These are phyloP conservation scores for Urosaurus nigricauda DNA, from an alignment of 2,797 vertebrate species.

Conservation along the genomic window DNA sequence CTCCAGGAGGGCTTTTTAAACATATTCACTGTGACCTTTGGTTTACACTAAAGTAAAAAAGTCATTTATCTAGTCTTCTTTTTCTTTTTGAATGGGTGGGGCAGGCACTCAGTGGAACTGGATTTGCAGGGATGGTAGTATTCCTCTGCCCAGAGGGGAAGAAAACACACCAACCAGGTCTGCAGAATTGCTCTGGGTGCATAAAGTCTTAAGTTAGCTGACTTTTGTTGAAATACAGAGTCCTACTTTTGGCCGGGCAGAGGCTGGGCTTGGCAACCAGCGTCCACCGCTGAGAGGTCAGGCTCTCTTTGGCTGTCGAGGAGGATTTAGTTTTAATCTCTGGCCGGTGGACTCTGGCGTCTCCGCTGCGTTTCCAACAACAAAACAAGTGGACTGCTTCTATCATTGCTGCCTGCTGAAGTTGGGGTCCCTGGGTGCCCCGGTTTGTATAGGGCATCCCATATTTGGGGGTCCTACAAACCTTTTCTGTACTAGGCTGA, in stretches of 20 bases:
- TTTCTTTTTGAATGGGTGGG: not conserved
- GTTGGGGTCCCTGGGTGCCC: no score
- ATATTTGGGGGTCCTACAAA: no score
- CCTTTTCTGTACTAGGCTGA: no score
- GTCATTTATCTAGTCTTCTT: not conserved
- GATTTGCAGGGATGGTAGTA: not conserved
- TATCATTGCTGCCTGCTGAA: not conserved
- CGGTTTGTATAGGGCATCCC: no score
- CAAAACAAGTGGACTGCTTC: not conserved
- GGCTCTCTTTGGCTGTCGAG: not conserved
- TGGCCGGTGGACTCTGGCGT: not conserved
- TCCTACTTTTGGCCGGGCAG: no score
- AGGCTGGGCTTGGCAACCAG: not conserved
- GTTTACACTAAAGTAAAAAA: slow-evolving; percentile 12
- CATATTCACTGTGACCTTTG: slow-evolving; percentile 1
- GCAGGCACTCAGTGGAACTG: not conserved
- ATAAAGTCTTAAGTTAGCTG: not conserved
- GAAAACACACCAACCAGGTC: not conserved
- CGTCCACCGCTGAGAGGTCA: not conserved
- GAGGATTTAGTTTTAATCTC: slow-evolving; percentile 12
- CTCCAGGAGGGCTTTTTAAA: not conserved
- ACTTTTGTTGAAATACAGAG: not conserved
- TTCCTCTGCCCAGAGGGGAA: not conserved
- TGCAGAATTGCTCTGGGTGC: not conserved
- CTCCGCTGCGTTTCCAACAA: not conserved